Evolutionary conservation across 2,888 invertebrate species (phyloP), one percentile per base, ranked within the genome.

Genomic region (Meliscaeva auricollis): DNA sequence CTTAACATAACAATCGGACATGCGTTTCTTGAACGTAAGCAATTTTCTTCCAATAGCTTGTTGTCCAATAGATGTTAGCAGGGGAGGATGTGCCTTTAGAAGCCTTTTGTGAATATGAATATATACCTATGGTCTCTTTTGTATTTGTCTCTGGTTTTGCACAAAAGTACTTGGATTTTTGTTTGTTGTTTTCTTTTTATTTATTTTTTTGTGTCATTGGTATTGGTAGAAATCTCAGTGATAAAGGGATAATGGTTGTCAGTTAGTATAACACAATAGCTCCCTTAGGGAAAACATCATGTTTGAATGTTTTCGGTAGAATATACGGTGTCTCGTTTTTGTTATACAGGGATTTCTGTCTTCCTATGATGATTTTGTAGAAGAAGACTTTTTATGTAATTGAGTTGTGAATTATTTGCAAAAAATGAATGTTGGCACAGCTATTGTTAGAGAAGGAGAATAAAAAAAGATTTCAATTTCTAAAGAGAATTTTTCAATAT

Each of bases 231-330:
- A 83, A 83, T 83, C 83, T 83, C 83, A 74, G 79, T 74, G 83
- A 83, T 83, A 83, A 83, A 80, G 84, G 66, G 79, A 75, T 68
- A 80, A 84, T 84, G 72, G 66, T 64, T 75, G 80, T 84, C 60
- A 80, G 75, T 84, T 60, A 68, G 72, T 72, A 79, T 32, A 15
- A 72, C 35, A 60, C 30, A 69, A 68, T 50, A 15, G 22, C 20
- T 17, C 78, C 68, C 66, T 30, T n/a, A 44, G 48, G 82, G 35
- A 73, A 30, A 20, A 50, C 44, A 44, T 20, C 66, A 41, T 66
- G 46, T 46, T 44, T 26, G 41, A 20, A n/a, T 70, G 69, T 44
- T 50, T 56, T n/a, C 22, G 13, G 17, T 30, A 11, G 17, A 35
- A 52, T 69, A 46, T 26, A 11, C n/a, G 62, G 44, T 46, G 20